phyloP scores from a whole-genome alignment of 2,113 vertebrate genomes.

The Leucosticte australis region DNA sequence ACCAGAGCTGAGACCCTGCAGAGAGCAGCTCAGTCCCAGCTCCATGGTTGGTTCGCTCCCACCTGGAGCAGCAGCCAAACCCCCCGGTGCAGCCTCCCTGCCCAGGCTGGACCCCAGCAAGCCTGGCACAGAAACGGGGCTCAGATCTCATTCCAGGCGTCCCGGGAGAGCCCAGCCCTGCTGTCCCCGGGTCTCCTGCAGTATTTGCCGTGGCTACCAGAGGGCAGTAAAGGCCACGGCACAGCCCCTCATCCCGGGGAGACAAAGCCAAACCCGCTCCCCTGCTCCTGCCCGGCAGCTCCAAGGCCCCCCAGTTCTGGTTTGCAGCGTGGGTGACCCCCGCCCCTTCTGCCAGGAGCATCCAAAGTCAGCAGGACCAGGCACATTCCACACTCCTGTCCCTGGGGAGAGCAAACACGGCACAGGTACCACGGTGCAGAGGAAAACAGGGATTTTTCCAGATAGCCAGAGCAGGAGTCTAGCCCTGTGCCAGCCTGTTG shows the following conservation, averaged over 20 bases:
- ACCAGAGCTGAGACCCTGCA: background rate
- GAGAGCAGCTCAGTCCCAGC: background rate
- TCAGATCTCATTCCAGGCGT: background rate
- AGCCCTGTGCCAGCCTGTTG: background rate
- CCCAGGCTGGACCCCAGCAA: accelerated
- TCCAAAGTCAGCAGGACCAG: background rate
- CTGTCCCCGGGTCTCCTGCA: background rate
- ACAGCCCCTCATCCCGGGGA: background rate
- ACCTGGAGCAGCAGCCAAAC: background rate
- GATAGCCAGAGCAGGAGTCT: accelerated
- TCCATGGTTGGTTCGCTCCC: background rate
- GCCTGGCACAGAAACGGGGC: accelerated
- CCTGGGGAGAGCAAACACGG: accelerated
- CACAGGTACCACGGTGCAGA: accelerated
- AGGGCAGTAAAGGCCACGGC: background rate
- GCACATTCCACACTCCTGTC: accelerated
- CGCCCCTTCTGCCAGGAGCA: background rate
- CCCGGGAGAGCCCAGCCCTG: background rate
- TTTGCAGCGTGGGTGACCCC: background rate
- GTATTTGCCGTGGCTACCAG: background rate
- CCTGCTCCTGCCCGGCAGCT: accelerated
- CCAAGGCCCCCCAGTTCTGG: accelerated
- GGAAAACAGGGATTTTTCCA: background rate
- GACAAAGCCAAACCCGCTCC: background rate
- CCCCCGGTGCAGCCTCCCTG: accelerated